Conservation (phyloP, 2,888 invertebrate species). For the Papilio gigon region DNA sequence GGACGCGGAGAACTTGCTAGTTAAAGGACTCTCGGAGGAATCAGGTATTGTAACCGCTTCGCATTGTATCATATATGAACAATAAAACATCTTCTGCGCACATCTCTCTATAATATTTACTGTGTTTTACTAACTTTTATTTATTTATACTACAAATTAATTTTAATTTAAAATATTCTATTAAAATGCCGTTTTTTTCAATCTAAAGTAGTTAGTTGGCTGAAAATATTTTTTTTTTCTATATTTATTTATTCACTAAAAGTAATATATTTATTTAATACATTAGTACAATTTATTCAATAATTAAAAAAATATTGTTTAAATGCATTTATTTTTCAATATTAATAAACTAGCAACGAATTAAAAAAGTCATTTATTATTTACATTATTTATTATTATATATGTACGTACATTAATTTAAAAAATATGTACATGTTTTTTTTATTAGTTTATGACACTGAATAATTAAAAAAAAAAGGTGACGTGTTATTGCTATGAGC, state of each 20-base stretch:
- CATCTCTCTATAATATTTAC: neutral
- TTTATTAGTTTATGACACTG: conserved; percentile 23
- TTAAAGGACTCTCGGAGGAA: conserved; percentile 78
- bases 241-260: no score
- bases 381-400: neutral
- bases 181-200: no score
- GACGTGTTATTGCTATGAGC: conserved; percentile 13
- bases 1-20: conserved; percentile 77
- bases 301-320: no score
- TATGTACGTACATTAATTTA: neutral
- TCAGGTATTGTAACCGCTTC: conserved; percentile 78
- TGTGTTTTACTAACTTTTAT: neutral
- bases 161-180: neutral
- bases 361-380: no score
- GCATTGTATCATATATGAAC: conserved; percentile 48
- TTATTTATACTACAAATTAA: neutral
- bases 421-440: no score
- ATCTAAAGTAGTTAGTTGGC: no score
- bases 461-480: conserved; percentile 1
- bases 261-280: no score
- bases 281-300: no score
- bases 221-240: no score
- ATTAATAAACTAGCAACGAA: no score
- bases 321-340: no score
- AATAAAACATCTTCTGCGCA: neutral